phyloP scores from a whole-genome alignment of 1,140 invertebrate species.

The Zeugodacus cucurbitae region DNA sequence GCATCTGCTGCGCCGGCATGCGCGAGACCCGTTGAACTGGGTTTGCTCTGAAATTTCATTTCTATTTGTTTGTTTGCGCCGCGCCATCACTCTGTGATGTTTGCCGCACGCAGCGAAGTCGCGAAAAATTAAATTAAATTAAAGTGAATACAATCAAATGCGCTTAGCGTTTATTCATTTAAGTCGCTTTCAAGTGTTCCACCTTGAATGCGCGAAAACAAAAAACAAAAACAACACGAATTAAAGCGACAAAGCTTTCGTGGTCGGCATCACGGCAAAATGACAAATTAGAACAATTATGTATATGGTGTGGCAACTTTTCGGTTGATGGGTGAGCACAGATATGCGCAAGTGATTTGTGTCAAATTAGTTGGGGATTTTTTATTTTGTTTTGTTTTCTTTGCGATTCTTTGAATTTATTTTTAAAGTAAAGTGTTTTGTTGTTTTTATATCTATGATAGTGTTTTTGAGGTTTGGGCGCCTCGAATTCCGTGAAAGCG shows the following conservation, averaged over 20 bases:
- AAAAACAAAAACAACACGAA: too few species aligned
- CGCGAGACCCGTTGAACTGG: constrained; percentile 14
- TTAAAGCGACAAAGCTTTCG: background rate
- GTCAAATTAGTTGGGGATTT: background rate
- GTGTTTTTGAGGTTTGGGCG: too few species aligned
- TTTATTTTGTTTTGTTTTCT: background rate
- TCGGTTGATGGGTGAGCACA: background rate
- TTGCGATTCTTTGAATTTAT: background rate
- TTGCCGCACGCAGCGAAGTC: background rate
- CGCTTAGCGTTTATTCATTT: background rate
- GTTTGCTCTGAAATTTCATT: constrained; percentile 27
- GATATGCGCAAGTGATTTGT: constrained; percentile 18
- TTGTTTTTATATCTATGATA: background rate
- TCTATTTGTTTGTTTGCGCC: constrained; percentile 8
- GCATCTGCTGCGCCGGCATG: background rate
- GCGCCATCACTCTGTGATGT: background rate
- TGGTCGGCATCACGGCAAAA: background rate
- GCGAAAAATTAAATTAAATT: constrained; percentile 4
- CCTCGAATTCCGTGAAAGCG: too few species aligned
- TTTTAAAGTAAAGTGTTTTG: background rate
- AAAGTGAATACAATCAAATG: constrained; percentile 9
- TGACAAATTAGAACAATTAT: constrained; percentile 34
- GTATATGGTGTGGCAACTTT: constrained; percentile 20
- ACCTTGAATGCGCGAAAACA: background rate
- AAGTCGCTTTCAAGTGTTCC: background rate